Evolutionary conservation across 2,888 invertebrate genomes (phyloP).

Genomic region (Drymonia ruficornis): DNA sequence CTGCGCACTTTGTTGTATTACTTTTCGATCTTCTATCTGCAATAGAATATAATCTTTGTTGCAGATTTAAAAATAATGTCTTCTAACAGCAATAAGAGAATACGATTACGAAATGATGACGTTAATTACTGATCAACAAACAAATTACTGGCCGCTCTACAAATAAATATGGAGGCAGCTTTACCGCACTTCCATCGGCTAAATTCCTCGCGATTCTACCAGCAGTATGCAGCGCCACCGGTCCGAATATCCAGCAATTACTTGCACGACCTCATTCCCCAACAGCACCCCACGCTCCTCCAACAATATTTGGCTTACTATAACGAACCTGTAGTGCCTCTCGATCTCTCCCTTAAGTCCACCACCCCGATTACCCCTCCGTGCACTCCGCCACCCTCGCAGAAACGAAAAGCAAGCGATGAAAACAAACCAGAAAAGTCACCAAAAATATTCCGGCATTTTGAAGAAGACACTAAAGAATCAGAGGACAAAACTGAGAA

Average conservation of each 20-base stretch:
- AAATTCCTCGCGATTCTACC: slow-evolving; percentile 71
- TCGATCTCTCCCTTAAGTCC: slow-evolving; percentile 91
- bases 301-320: slow-evolving; percentile 85
- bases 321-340: slow-evolving; percentile 86
- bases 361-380: slow-evolving; percentile 90
- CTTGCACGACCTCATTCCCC: slow-evolving; percentile 74
- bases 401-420: slow-evolving; percentile 74
- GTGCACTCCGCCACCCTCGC: slow-evolving; percentile 89
- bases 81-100: slow-evolving; percentile 14
- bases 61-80: slow-evolving; percentile 41
- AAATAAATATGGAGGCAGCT: slow-evolving; percentile 72
- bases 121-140: slow-evolving; percentile 23
- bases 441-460: slow-evolving; percentile 74
- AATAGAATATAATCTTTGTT: slow-evolving; percentile 44
- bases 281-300: slow-evolving; percentile 73
- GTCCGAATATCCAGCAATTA: slow-evolving; percentile 71
- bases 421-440: slow-evolving; percentile 66
- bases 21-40: slow-evolving; percentile 15
- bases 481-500: slow-evolving; percentile 54
- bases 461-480: slow-evolving; percentile 69
- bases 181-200: slow-evolving; percentile 73
- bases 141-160: slow-evolving; percentile 11
- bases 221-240: slow-evolving; percentile 73
- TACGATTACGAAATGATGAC: slow-evolving; percentile 30
- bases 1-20: slow-evolving; percentile 43